Evolutionary conservation across 2,888 invertebrate genomes (phyloP), one percentile per base, ranked within the genome.

Genomic region (Leptinotarsa juncta): DNA sequence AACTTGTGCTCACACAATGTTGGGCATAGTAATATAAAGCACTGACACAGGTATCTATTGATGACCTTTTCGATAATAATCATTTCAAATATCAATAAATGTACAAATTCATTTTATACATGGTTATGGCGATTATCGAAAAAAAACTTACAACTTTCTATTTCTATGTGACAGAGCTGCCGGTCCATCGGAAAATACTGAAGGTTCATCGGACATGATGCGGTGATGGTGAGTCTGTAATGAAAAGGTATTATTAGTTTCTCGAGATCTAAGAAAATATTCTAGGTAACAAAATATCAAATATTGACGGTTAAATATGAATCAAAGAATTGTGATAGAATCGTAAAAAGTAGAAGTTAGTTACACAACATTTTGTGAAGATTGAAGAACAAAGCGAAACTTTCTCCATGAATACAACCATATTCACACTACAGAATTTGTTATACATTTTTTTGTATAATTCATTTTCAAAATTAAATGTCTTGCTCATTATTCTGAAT

Each of bases 181-280:
- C 96, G 93, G 89, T 97, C 97, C 97, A 97, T 97, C 55, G 97
- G 97, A 88, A 97, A 97, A 89, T 97, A 97, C 88, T 97, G 96
- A 69, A 97, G 92, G 88, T 97, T 96, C 97, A 97, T 97, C 74
- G 97, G 97, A 89, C 97, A 97, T 82, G 97, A 96, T 80, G 97
- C 96, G 80, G 97, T 97, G 85, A 97, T 96, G 81, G 97, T 97
- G 89, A 97, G 92, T 88, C 96, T 96, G 91, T 67, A 91, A 91
- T 81, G 2, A 70, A 14, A 49, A 14, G 3, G 15, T 23, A 14
- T 26, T 0, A 23, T 57, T 23, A 23, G 23, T 57, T 57, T 23
- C 20, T 18, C 0, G 10, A 53, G 53, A 16, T 3, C 7, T 53
- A 53, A 18, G n/a, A 42, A 42, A 16, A 51, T 51, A 16, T 16